Conservation (phyloP, 2,113 vertebrate genomes). For the Grantiella picta region DNA sequence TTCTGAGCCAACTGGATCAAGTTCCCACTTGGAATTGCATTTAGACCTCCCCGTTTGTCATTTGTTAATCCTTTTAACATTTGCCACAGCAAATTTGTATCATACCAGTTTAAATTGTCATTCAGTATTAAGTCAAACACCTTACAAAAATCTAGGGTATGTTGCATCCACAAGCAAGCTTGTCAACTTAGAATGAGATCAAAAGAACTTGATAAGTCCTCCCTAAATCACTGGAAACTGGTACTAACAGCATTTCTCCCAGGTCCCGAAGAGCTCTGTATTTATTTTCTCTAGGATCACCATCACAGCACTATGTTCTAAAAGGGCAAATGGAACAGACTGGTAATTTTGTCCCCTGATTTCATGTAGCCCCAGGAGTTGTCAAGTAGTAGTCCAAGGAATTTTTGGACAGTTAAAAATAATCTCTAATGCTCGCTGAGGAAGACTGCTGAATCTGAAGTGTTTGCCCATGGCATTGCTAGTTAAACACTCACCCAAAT, state of each 20-base stretch:
- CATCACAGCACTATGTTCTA: not conserved
- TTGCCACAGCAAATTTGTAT: constrained; percentile 26
- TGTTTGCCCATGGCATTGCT: not conserved
- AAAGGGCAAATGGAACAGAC: not conserved
- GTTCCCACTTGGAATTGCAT: not conserved
- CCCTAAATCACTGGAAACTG: not conserved
- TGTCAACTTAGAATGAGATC: not conserved
- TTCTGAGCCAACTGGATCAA: not conserved
- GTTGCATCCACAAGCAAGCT: not conserved
- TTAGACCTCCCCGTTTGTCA: not conserved
- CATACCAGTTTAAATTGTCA: constrained; percentile 15
- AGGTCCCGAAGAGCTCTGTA: not conserved
- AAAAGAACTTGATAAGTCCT: not conserved
- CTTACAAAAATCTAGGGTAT: not conserved
- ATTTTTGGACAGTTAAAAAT: not conserved
- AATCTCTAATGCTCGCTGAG: not conserved
- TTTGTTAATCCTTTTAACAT: constrained; percentile 29
- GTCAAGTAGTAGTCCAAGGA: not conserved
- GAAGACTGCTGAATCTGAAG: not conserved
- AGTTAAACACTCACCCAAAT: not conserved
- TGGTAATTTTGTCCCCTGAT: not conserved
- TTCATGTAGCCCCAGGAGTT: not conserved
- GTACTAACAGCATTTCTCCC: not conserved
- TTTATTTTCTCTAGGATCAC: not conserved
- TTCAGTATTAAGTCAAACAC: not conserved